A percentile compares a stretch with the other conserved stretches of the same genome.
phyloP scores from a whole-genome alignment of 2,113 vertebrate genomes.

The Halichoerus grypus region DNA sequence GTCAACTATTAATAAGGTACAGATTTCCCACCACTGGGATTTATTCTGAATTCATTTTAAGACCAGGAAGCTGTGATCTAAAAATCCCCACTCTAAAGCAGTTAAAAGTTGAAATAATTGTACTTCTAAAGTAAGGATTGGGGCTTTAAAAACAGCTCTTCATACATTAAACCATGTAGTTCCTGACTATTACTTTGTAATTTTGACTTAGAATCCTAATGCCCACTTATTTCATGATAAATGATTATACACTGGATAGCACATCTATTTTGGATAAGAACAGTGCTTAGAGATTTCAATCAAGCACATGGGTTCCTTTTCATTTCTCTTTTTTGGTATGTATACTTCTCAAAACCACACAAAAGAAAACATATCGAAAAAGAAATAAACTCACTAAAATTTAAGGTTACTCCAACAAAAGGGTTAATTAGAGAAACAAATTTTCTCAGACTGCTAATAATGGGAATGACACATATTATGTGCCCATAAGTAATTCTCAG shows the following conservation, averaged over 20 bases:
- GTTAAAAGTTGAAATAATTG: slow-evolving; percentile 48
- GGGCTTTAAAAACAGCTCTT: not conserved
- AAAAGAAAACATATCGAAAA: slow-evolving; percentile 71
- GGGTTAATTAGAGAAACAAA: slow-evolving; percentile 99
- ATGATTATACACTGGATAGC: not conserved
- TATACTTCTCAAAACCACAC: not conserved
- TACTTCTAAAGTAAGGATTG: not conserved
- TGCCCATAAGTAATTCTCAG: slow-evolving; percentile 99
- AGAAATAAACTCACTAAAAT: slow-evolving; percentile 85
- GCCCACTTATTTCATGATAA: not conserved
- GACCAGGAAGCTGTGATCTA: slow-evolving; percentile 64
- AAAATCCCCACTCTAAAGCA: slow-evolving; percentile 64
- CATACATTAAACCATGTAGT: not conserved
- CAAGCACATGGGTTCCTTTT: not conserved
- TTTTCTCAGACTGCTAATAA: slow-evolving; percentile 99
- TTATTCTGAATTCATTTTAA: slow-evolving; percentile 75
- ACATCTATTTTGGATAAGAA: not conserved
- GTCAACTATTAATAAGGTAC: slow-evolving; percentile 56
- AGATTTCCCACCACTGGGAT: slow-evolving; percentile 68
- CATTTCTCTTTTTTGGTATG: not conserved
- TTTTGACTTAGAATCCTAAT: slow-evolving; percentile 13
- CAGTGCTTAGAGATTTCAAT: slow-evolving; percentile 38
- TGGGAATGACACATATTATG: slow-evolving; percentile 97
- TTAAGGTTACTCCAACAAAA: slow-evolving; percentile 94
- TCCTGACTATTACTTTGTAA: slow-evolving; percentile 1